Evolutionary conservation across 2,113 vertebrate species (phyloP), one percentile per base, ranked within the genome.

Genomic region (Lates calcarifer): DNA sequence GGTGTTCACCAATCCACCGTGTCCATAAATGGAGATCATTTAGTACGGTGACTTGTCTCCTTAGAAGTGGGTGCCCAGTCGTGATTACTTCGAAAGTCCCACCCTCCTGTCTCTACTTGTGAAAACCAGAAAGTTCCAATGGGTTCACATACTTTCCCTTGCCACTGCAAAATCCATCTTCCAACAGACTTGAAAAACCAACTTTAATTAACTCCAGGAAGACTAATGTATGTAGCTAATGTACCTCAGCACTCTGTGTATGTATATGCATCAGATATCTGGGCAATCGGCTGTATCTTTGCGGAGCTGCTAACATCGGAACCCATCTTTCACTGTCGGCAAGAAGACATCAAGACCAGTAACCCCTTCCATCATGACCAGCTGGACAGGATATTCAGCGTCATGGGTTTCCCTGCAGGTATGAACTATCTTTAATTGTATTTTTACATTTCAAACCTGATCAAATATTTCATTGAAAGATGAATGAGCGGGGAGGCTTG

Each of bases 261-360:
- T 81, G 29, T 69, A 20, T 1, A 57, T 83, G 80, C 5, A 35
- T 78, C 93, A 99, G 98, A 99, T 94, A 99, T 99, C 86, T 99
- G 98, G 98, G 98, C 98, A n/a, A 99, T 99, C 61, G 98, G 98
- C 88, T 99, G 98, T 90, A 99, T 99, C 95, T 99, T 99, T 91
- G 98, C 98, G 3, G 98, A 99, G 92, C 94, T 99, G 39, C 94
- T 99, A 91, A 99, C 98, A 72, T 99, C 98, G 0, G 98, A 99
- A 91, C 98, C 98, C 53, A 98, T 98, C 90, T 98, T 99, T 92
- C 98, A 99, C 92, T 99, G 98, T 95, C 98, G 98, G 87, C 98
- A 99, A 90, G 98, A 99, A 91, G 98, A 99, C 94, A 99, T 99
- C 94, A 99, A 99, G 93, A 99, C 98, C 93, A 99, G 98, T 93